Evolutionary conservation across 2,797 vertebrate species (phyloP), one percentile per base, ranked within the genome.

Genomic region (Rhodeus uyekii): DNA sequence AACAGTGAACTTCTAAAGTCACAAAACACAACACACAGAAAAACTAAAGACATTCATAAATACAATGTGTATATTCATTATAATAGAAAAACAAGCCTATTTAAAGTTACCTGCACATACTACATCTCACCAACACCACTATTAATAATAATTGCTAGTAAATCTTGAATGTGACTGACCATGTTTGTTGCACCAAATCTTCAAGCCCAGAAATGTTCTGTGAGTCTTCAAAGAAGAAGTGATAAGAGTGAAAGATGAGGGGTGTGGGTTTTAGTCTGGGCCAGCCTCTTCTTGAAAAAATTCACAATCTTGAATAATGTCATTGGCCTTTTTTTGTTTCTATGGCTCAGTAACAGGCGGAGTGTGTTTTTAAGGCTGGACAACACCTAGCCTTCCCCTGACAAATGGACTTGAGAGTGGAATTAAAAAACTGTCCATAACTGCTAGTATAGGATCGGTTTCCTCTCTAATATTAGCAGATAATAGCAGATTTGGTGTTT

Each of bases 91-190:
- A 38, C 10, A n/a, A 65, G 29, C 8, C 14, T 16, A 3, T 63
- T 18, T 8, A 50, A 50, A 22, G 19, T n/a, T 18, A 50, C 48
- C 7, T 50, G 48, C 1, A 50, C 46, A n/a, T 8, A 8, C 18
- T 48, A 8, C 46, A 6, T 48, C 46, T 18, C 46, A n/a, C n/a
- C 10, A 12, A 24, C 10, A 27, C 4, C 4, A 58, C 53, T 50
- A 50, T 50, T 8, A 22, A 7, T 48, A 48, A 48, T 19, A 19
- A 22, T 22, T 19, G 48, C 48, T 50, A 22, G 32, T 60, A 44
- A 29, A 69, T 76, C 36, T 14, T 63, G 2, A 77, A 48, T 34
- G 6, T 48, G 19, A 63, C 61, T 50, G n/a, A 78, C 76, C 76
- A 78, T 78, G 14, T 50, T 61, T 48, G 27, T 36, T 10, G 22